These are phyloP conservation scores for Argyresthia albistria DNA, from an alignment of 2,888 invertebrate species.

Conservation along the genomic window DNA sequence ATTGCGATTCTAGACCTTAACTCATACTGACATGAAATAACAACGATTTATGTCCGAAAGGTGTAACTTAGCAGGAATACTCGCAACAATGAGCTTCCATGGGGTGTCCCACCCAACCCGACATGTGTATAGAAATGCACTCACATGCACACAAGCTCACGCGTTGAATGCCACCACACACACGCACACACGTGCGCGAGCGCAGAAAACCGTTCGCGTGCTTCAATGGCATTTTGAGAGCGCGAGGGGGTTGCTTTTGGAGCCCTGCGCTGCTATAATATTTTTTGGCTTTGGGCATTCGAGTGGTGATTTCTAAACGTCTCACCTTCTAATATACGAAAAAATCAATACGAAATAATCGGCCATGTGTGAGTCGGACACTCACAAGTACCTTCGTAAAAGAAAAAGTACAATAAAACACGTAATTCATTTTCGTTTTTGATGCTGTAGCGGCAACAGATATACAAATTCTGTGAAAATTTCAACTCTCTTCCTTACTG, in stretches of 20 bases:
- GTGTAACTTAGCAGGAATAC: conserved; percentile 8
- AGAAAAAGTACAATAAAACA: too few species aligned
- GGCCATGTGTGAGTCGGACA: too few species aligned
- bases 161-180: conserved; percentile 13
- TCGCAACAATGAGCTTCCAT: conserved; percentile 16
- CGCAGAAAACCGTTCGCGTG: conserved; percentile 32
- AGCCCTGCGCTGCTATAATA: conserved; percentile 10
- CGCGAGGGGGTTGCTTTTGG: conserved; percentile 17
- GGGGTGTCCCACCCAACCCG: conserved; percentile 46
- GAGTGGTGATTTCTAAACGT: neutral
- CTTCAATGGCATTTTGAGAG: conserved; percentile 30
- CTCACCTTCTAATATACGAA: too few species aligned
- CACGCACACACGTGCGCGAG: conserved; percentile 19
- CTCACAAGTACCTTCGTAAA: too few species aligned
- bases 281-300: neutral
- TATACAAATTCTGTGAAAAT: too few species aligned
- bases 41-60: neutral
- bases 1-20: too few species aligned
- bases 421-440: too few species aligned
- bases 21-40: neutral
- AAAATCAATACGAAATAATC: too few species aligned
- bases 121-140: conserved; percentile 22
- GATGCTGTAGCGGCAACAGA: too few species aligned
- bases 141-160: conserved; percentile 8
- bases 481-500: too few species aligned